Evolutionary conservation across 1,140 invertebrate species (phyloP).

Genomic region (Drosophila parabipectinata): DNA sequence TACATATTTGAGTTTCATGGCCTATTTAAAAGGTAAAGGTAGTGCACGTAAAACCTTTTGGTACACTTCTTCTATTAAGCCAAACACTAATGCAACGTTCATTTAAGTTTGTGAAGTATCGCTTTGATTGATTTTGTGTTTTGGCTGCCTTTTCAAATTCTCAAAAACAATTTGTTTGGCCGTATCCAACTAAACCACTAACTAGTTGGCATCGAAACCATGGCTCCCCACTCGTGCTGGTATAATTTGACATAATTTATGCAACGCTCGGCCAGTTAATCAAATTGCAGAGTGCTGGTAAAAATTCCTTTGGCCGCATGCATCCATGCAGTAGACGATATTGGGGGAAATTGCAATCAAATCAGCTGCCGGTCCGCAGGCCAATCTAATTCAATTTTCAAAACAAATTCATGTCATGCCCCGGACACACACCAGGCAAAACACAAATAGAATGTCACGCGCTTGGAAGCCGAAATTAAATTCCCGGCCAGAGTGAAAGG

Average conservation of each 20-base stretch:
- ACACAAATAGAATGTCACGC: constrained; percentile 67
- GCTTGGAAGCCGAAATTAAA: constrained; percentile 74
- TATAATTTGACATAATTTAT: constrained; percentile 72
- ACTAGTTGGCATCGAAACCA: constrained; percentile 40
- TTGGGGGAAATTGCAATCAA: constrained; percentile 70
- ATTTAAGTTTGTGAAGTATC: not conserved
- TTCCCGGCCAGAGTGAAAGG: constrained; percentile 35
- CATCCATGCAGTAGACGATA: constrained; percentile 31
- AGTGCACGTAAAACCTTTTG: too few relatives aligned
- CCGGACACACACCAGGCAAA: constrained; percentile 26
- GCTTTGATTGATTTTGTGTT: not conserved
- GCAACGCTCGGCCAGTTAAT: constrained; percentile 64
- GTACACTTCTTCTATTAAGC: too few relatives aligned
- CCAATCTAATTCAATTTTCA: constrained; percentile 79
- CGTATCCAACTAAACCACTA: constrained; percentile 33
- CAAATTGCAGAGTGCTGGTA: constrained; percentile 66
- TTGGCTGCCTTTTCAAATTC: not conserved
- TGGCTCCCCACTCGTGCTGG: constrained; percentile 1
- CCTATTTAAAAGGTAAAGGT: not conserved
- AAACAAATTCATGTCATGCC: constrained; percentile 71
- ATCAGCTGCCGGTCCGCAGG: constrained; percentile 70
- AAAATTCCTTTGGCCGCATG: constrained; percentile 62
- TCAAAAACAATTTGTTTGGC: constrained; percentile 2
- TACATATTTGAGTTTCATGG: not conserved
- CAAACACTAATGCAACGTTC: too few relatives aligned